A percentile compares a stretch with the other conserved stretches of the same genome.
Conservation (phyloP, 2,113 vertebrate species). For the Ictidomys tridecemlineatus region DNA sequence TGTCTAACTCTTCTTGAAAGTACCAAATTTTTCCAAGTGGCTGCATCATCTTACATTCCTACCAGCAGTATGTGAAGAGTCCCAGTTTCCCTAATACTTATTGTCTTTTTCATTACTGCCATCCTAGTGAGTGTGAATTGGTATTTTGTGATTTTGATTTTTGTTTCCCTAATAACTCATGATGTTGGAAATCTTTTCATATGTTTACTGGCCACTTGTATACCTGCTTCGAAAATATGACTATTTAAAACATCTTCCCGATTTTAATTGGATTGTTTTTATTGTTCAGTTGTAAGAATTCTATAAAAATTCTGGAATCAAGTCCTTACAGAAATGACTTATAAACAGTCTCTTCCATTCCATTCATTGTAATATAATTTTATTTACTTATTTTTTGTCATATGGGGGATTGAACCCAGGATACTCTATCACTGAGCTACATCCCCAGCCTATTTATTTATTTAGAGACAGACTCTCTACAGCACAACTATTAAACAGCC, state of each 20-base stretch:
- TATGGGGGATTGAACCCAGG: too few species aligned
- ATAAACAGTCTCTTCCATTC: not conserved
- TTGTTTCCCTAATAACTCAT: not conserved
- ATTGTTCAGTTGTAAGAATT: constrained; percentile 17
- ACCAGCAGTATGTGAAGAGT: not conserved
- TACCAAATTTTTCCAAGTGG: not conserved
- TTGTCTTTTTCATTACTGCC: not conserved
- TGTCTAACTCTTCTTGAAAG: not conserved
- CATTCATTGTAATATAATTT: not conserved
- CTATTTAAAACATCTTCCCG: not conserved
- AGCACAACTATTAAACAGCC: not conserved
- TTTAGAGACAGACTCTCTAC: too few species aligned
- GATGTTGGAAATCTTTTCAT: too few species aligned
- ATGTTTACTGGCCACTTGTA: not conserved
- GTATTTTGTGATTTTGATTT: not conserved
- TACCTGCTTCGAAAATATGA: constrained; percentile 20
- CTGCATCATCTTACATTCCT: not conserved
- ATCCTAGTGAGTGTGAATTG: not conserved
- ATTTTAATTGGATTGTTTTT: not conserved
- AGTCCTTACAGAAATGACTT: not conserved
- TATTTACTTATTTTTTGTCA: too few species aligned
- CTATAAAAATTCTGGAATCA: constrained; percentile 21
- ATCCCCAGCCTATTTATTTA: too few species aligned
- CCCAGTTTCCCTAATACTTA: not conserved
- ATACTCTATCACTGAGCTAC: too few species aligned